Percentiles rank a stretch among this genome's conserved stretches.
These are phyloP conservation scores for Cylloceria caligata DNA, from an alignment of 2,888 invertebrate genomes.

Conservation along the genomic window DNA sequence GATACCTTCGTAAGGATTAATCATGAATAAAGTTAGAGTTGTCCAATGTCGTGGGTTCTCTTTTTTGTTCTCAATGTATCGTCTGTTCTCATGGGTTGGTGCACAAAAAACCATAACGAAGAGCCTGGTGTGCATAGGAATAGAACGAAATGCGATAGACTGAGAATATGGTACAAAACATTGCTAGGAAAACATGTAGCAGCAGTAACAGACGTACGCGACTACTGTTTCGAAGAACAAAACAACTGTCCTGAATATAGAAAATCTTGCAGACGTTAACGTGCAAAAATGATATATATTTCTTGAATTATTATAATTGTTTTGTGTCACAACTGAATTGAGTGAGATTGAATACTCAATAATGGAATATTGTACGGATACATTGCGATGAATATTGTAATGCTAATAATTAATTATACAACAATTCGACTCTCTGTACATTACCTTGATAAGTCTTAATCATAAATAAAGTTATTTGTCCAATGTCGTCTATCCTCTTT, in stretches of 20 bases:
- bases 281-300: not conserved
- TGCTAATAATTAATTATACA: not conserved
- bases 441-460: not conserved
- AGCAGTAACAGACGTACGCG: constrained; percentile 36
- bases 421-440: not conserved
- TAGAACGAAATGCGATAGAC: constrained; percentile 52
- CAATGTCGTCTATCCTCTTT: not conserved
- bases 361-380: too few species aligned
- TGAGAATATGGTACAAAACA: constrained; percentile 36
- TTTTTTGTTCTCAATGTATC: not conserved
- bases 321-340: too few species aligned
- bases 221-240: constrained; percentile 4
- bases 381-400: too few species aligned
- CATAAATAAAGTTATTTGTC: constrained; percentile 28
- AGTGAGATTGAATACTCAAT: not conserved
- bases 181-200: constrained; percentile 4
- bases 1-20: not conserved
- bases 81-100: not conserved
- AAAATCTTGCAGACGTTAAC: constrained; percentile 1
- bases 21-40: constrained; percentile 23
- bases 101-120: constrained; percentile 33
- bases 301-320: not conserved
- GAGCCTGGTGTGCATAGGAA: constrained; percentile 26
- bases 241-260: not conserved
- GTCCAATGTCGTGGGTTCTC: not conserved